Evolutionary conservation across 2,113 vertebrate species (phyloP).

Genomic region (Phalacrocorax pelagicus): DNA sequence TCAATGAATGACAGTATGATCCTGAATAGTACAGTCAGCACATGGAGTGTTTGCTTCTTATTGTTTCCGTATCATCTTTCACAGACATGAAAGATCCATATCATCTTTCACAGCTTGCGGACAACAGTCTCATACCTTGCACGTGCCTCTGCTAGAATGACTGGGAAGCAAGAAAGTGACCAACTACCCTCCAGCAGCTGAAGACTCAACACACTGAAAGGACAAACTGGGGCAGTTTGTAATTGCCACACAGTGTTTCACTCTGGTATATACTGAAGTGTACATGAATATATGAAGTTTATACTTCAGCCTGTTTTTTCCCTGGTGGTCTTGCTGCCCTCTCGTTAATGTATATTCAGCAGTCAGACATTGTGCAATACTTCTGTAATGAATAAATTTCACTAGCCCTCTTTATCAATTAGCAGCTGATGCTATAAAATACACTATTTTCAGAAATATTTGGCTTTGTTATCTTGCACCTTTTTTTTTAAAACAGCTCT

Average conservation of each 20-base stretch:
- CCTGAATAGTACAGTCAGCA: not conserved
- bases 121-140: not conserved
- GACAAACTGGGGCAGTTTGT: not conserved
- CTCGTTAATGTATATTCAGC: not conserved
- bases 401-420: not conserved
- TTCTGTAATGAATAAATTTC: not conserved
- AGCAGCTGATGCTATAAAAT: not conserved
- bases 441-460: not conserved
- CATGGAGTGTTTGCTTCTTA: not conserved
- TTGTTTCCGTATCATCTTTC: not conserved
- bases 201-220: not conserved
- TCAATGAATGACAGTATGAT: not conserved
- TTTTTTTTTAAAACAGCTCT: not conserved
- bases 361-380: not conserved
- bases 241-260: not conserved
- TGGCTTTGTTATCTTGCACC: not conserved
- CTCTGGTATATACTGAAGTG: not conserved
- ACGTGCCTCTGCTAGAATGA: not conserved
- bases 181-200: not conserved
- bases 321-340: not conserved
- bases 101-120: not conserved
- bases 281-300: not conserved
- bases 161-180: not conserved
- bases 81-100: not conserved
- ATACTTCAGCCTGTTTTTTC: not conserved